phyloP scores from a whole-genome alignment of 2,797 vertebrate species.

The Zenarchopterus dispar region DNA sequence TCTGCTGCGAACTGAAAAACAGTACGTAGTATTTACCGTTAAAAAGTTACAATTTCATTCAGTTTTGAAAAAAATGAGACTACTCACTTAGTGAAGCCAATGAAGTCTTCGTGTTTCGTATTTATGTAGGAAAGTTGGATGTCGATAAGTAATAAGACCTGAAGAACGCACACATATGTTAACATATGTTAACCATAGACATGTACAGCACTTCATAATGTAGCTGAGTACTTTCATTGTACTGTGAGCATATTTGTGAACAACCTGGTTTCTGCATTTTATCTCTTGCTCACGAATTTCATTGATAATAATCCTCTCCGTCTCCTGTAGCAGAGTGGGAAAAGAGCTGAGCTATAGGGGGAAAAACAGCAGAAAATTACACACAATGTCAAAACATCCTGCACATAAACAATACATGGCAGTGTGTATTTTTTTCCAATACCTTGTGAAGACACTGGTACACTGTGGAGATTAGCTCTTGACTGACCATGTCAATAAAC shows the following conservation, averaged over 20 bases:
- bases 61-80: not conserved
- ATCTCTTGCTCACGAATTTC: constrained; percentile 90
- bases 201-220: not conserved
- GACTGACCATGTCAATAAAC: constrained; percentile 91
- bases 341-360: constrained; percentile 86
- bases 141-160: constrained; percentile 91
- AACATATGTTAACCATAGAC: constrained; percentile 17
- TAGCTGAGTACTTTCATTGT: not conserved
- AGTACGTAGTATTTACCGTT: constrained; percentile 1
- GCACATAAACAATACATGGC: not conserved
- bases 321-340: constrained; percentile 89
- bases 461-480: constrained; percentile 90
- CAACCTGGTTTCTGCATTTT: constrained; percentile 92
- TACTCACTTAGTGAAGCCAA: constrained; percentile 92
- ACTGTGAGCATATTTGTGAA: constrained; percentile 12
- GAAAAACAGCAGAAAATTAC: constrained; percentile 10
- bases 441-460: constrained; percentile 92
- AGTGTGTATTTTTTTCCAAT: constrained; percentile 19
- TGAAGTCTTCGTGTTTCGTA: constrained; percentile 95
- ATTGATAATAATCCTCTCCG: constrained; percentile 88
- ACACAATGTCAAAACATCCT: not conserved
- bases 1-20: constrained; percentile 53
- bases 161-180: constrained; percentile 23
- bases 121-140: constrained; percentile 96
- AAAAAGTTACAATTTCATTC: not conserved